Conservation (phyloP, 2,113 vertebrate species). For the Anoplopoma fimbria region DNA sequence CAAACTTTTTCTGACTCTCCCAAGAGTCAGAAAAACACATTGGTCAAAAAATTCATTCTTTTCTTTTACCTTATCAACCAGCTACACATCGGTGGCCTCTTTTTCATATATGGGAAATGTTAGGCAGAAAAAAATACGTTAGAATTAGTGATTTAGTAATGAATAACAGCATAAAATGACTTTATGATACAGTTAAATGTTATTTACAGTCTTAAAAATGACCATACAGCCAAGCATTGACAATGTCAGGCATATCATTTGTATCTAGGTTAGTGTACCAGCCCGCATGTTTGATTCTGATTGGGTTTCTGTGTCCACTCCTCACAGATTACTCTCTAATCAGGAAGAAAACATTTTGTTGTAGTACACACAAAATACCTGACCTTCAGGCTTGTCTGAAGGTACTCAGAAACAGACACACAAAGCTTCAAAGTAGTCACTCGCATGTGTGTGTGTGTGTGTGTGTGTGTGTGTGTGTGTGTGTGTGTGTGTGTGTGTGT, state of each 20-base stretch:
- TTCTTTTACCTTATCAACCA: neutral
- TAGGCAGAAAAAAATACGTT: neutral
- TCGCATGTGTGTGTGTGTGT: too few species aligned
- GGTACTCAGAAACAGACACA: neutral
- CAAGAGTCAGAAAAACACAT: neutral
- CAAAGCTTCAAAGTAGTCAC: neutral
- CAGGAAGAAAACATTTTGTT: neutral
- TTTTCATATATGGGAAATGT: neutral
- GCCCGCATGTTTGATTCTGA: neutral
- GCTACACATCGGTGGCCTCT: neutral
- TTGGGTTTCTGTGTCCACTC: neutral
- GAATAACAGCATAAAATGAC: neutral
- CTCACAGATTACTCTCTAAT: neutral
- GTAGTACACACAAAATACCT: neutral
- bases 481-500: too few species aligned
- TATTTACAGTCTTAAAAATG: neutral
- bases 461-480: too few species aligned
- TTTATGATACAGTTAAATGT: neutral
- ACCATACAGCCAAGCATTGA: neutral
- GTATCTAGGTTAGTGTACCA: neutral
- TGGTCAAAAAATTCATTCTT: neutral
- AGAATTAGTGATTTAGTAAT: neutral
- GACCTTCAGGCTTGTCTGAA: neutral
- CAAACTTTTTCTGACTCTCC: neutral
- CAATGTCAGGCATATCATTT: neutral